Base-by-base conservation (phyloP, 2,113 vertebrate genomes). In the Alaudala cheleensis region DNA sequence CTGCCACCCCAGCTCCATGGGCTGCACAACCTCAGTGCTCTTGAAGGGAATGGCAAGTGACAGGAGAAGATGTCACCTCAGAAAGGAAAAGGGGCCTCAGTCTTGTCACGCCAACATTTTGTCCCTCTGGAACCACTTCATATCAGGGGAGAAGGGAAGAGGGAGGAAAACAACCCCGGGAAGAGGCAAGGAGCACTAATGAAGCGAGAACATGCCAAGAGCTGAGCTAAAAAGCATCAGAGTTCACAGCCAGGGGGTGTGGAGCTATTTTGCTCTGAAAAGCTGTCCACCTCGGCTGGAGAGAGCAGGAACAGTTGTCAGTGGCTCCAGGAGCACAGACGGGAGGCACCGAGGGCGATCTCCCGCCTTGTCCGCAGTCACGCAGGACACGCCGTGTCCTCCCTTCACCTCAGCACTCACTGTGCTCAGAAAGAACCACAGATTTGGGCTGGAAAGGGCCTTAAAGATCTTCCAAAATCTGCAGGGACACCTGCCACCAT, bases 401-500 rank as follows among this genome's bases (percentile, higher is more conserved):
- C 7, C 16, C 60, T 54, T 96, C 83, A 81, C 72, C 84, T 70
- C 58, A 16, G 4, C 10, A 3, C 70, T 8, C 11, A 16, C 11
- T 22, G 1, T 1, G 16, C 73, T 42, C 58, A 40, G 57, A 47
- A 42, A 31, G 12, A 53, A 54, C 3, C 78, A 47, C 11, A 31
- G 21, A 34, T 31, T 0, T 31, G 16, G 9, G 4, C 0, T 69
- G 47, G n/a, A n/a, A 76, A 29, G 40, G 54, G 54, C 54, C 15
- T 40, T 21, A 47, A 54, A 45, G 40, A 49, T 31, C 25, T 53
- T 53, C 45, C 21, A 26, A 14, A 47, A 29, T 7, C 29, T 25
- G 10, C 22, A 69, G 47, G 14, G n/a, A 40, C 9, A 10, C 5
- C 0, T 26, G 7, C 4, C 4, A 3, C 14, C 1, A 4, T 2